These are phyloP conservation scores for Batillaria attramentaria DNA, from an alignment of 1,140 invertebrate genomes.

Conservation along the genomic window DNA sequence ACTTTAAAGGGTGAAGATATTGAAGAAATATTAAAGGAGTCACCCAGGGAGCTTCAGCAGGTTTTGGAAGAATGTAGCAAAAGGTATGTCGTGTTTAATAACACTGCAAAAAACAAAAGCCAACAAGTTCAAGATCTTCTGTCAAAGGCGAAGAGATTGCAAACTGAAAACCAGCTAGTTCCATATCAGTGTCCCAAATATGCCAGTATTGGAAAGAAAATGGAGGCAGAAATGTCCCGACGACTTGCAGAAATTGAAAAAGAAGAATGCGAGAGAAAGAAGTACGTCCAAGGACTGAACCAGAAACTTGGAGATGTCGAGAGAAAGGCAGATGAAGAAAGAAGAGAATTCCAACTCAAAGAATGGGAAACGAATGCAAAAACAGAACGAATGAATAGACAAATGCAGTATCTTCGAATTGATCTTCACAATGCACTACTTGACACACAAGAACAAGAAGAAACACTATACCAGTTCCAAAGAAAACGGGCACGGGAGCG, in stretches of 20 bases:
- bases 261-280: constrained; percentile 12
- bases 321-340: background rate
- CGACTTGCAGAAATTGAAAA: constrained; percentile 4
- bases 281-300: constrained; percentile 17
- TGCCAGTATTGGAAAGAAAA: constrained; percentile 12
- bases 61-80: constrained; percentile 2
- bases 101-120: constrained; percentile 1
- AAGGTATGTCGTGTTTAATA: constrained; percentile 17
- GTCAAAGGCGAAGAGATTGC: background rate
- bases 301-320: constrained; percentile 1
- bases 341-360: constrained; percentile 4
- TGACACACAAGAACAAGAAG: no score
- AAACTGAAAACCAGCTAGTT: background rate
- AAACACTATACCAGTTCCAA: no score
- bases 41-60: background rate
- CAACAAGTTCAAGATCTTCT: background rate
- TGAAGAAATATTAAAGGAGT: background rate
- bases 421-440: no score
- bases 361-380: no score
- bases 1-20: background rate
- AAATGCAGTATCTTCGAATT: no score
- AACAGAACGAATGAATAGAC: no score
- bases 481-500: no score
- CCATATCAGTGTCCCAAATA: constrained; percentile 24
- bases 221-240: constrained; percentile 13